Evolutionary conservation across 1,140 invertebrate species (phyloP).

Genomic region (Bombus affinis): DNA sequence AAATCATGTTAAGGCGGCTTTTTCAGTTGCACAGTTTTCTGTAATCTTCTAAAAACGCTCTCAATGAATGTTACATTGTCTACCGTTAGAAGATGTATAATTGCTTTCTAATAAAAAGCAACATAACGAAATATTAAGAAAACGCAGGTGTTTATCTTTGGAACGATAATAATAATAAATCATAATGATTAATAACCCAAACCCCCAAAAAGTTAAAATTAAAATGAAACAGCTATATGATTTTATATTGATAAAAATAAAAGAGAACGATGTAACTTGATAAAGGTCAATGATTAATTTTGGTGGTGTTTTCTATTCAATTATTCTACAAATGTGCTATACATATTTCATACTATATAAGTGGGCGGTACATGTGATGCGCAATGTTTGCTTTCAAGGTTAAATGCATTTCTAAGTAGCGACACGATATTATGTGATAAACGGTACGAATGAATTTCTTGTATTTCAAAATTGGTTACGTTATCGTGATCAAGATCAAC

Average conservation of each 20-base stretch:
- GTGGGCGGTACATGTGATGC: conserved; percentile 10
- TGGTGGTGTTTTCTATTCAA: not conserved
- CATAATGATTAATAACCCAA: no score
- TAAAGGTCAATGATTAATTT: not conserved
- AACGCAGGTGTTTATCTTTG: not conserved
- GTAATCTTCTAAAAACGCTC: not conserved
- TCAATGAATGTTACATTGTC: not conserved
- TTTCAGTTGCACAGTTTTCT: not conserved
- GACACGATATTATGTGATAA: not conserved
- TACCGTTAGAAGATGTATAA: not conserved
- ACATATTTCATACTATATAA: not conserved
- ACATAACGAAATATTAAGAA: not conserved
- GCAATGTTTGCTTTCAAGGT: conserved; percentile 30
- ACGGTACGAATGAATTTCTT: conserved; percentile 10
- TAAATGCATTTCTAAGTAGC: conserved; percentile 29
- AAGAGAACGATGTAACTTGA: not conserved
- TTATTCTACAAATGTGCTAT: not conserved
- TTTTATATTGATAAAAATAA: not conserved
- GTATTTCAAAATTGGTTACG: conserved; percentile 20
- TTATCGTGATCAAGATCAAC: not conserved
- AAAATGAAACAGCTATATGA: no score
- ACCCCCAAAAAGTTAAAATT: not conserved
- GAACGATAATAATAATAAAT: not conserved
- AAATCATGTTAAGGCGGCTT: not conserved
- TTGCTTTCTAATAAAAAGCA: not conserved